Evolutionary conservation across 1,140 invertebrate genomes (phyloP), one percentile per base, ranked within the genome.

Genomic region (Brevipalpus yothersi): DNA sequence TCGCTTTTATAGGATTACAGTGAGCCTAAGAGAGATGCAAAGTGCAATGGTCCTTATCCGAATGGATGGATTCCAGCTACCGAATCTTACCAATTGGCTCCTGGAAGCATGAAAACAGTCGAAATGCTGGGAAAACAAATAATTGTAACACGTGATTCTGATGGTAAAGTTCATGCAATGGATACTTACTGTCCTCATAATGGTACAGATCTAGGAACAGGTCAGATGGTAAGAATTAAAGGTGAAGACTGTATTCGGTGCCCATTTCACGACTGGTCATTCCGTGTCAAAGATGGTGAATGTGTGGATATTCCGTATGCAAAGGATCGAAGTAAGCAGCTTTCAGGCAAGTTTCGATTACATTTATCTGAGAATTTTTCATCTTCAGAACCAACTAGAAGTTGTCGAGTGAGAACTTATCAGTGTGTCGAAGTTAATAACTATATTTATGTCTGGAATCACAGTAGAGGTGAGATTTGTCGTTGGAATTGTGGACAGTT

Each of bases 151-250:
- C 73, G 82, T 47, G 69, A 67, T 40, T 72, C 79, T 60, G 63
- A 68, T 56, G 77, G 79, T 0, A 67, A 75, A n/a, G 77, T 79
- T 0, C 77, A 79, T 58, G 75, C 82, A 4, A 68, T 89, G 23
- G 81, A 91, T 68, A 85, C 86, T 0, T 88, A 87, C 68, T 92
- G 87, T 68, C 86, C 86, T 0, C 87, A 91, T 70, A 72, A 90
- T 65, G 88, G 88, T 13, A 53, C 51, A 21, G 43, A 60, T 43
- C n/a, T 60, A 11, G n/a, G 13, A 10, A 11, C 15, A 12, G 56
- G 56, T 17, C 40, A 21, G n/a, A 39, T 56, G 15, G 39, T 54
- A 10, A 54, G 54, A 60, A 42, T 42, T 10, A 13, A n/a, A 13
- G 23, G 53, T 11, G 43, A 23, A 10, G 40, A 62, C 0, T 86